A percentile compares a stretch with the other conserved stretches of the same genome.
phyloP scores from a whole-genome alignment of 2,113 vertebrate genomes.

The Okapia johnstoni region DNA sequence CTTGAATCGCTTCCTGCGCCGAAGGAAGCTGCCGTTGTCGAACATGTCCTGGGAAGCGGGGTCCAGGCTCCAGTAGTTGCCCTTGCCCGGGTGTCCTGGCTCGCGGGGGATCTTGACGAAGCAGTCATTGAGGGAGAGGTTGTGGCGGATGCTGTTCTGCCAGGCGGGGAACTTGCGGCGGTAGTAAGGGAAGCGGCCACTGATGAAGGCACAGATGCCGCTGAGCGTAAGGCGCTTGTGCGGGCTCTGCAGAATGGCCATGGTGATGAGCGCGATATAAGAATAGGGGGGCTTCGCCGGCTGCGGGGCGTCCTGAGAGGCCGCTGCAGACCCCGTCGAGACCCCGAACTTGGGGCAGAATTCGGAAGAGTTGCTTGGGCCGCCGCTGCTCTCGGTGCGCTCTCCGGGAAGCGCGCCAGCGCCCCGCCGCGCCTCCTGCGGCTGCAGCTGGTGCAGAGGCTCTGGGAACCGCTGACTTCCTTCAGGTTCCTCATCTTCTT shows the following conservation, averaged over 20 bases:
- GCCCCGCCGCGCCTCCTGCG: background rate
- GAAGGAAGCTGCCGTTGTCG: constrained; percentile 92
- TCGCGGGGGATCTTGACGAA: constrained; percentile 96
- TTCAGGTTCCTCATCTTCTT: background rate
- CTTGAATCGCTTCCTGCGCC: constrained; percentile 93
- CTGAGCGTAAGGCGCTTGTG: constrained; percentile 90
- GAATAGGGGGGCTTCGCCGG: constrained; percentile 90
- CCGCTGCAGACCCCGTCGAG: background rate
- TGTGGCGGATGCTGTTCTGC: constrained; percentile 97
- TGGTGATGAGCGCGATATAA: constrained; percentile 94
- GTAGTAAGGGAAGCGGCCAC: constrained; percentile 92
- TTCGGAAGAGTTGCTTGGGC: constrained; percentile 61
- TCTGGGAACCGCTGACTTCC: background rate
- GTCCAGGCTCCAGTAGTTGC: constrained; percentile 95
- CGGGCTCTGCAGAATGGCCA: constrained; percentile 93
- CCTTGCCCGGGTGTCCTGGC: constrained; percentile 96
- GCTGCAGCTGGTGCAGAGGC: background rate
- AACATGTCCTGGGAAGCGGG: constrained; percentile 94
- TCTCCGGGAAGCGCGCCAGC: fast-evolving
- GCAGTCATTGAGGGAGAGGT: constrained; percentile 97
- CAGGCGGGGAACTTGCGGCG: constrained; percentile 91
- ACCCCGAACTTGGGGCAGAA: constrained; percentile 75
- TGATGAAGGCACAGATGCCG: constrained; percentile 94
- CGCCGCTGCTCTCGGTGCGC: background rate
- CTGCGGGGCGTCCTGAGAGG: constrained; percentile 33